Conservation (phyloP, 2,113 vertebrate species). For the Cyanoderma ruficeps region DNA sequence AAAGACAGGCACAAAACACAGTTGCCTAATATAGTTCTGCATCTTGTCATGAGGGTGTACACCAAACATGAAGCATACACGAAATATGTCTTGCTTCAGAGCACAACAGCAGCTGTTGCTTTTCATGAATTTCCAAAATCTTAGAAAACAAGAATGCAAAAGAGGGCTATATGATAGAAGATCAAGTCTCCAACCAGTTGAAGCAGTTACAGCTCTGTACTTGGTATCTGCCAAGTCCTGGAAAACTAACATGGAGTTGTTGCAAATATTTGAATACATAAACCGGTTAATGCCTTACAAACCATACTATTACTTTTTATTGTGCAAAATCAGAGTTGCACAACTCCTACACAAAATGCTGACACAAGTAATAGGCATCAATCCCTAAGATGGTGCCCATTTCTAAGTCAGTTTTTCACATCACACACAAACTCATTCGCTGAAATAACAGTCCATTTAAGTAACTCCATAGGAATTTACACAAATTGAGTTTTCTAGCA, state of each 20-base stretch:
- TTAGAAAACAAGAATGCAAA: neutral
- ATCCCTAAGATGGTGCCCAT: rapidly evolving
- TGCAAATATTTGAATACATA: neutral
- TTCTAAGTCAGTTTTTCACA: neutral
- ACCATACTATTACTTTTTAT: neutral
- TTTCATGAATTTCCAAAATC: neutral
- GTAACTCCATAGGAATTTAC: neutral
- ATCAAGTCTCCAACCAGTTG: neutral
- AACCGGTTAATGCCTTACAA: neutral
- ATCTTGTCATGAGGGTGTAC: rapidly evolving
- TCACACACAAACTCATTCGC: neutral
- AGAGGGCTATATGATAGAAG: neutral
- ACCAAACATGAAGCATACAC: neutral
- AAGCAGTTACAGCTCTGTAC: neutral
- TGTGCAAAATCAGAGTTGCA: neutral
- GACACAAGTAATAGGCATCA: neutral
- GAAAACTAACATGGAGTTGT: neutral
- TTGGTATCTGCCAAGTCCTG: neutral
- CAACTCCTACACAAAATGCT: neutral
- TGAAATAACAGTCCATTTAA: neutral
- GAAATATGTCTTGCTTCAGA: neutral
- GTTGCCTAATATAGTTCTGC: neutral
- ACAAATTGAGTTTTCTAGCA: neutral
- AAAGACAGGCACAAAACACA: neutral
- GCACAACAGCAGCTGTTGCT: neutral